Percentiles rank a stretch among this genome's conserved stretches.
Evolutionary conservation across 2,888 invertebrate genomes (phyloP).

Genomic region (Heliothis peltigera): DNA sequence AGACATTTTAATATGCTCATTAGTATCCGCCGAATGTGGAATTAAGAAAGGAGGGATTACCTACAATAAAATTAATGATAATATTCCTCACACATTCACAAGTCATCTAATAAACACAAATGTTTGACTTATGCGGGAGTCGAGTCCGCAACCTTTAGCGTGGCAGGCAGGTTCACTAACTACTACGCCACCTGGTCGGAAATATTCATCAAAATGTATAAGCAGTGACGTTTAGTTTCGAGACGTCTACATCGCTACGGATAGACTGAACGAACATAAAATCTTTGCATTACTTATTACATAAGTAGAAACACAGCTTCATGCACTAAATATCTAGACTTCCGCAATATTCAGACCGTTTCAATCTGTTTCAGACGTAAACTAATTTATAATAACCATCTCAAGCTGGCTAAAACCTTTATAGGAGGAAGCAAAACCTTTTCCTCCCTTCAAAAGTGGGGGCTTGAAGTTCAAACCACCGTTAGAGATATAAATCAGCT

Average conservation of each 20-base stretch:
- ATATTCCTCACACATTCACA: too few relatives aligned
- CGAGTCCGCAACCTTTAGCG: too few relatives aligned
- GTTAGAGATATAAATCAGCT: constrained; percentile 22
- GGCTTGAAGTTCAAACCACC: constrained; percentile 22
- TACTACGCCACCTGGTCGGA: too few relatives aligned
- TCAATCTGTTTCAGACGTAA: not conserved
- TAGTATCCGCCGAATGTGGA: too few relatives aligned
- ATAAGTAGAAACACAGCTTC: not conserved
- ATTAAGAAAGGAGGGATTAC: too few relatives aligned
- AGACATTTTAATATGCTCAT: too few relatives aligned
- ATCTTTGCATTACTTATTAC: not conserved
- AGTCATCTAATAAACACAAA: too few relatives aligned
- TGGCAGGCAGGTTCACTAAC: too few relatives aligned
- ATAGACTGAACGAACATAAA: not conserved
- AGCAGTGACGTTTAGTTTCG: too few relatives aligned
- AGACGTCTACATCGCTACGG: not conserved
- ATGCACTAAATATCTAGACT: not conserved
- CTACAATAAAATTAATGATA: too few relatives aligned
- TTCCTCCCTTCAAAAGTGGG: constrained; percentile 5
- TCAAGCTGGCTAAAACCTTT: not conserved
- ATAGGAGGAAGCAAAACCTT: not conserved
- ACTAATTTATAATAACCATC: not conserved
- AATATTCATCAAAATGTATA: too few relatives aligned
- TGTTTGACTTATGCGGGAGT: too few relatives aligned
- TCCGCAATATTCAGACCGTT: not conserved